phyloP scores from a whole-genome alignment of 2,113 vertebrate species.

The Anguilla rostrata region DNA sequence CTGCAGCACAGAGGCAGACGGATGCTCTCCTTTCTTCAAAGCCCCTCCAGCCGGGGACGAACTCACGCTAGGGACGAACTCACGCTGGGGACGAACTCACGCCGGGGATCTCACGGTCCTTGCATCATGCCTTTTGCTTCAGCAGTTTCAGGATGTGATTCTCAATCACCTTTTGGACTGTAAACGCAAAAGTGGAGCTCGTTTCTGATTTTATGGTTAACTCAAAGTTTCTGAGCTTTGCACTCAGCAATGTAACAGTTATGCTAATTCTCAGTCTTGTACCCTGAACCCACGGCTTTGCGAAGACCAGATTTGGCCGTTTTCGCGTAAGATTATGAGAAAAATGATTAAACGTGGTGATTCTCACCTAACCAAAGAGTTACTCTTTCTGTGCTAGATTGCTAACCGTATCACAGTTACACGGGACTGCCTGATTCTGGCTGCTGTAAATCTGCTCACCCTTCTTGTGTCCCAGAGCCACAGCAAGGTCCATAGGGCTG shows the following conservation, averaged over 20 bases:
- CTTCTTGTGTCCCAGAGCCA: slow-evolving; percentile 89
- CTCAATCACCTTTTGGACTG: slow-evolving; percentile 84
- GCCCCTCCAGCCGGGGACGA: neutral
- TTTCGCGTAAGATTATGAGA: neutral
- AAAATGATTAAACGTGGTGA: neutral
- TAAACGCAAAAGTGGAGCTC: neutral
- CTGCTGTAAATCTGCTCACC: slow-evolving; percentile 29
- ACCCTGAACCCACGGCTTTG: neutral
- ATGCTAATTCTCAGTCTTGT: neutral
- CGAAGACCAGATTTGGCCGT: neutral
- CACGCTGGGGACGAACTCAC: neutral
- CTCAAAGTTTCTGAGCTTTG: neutral
- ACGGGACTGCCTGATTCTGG: neutral
- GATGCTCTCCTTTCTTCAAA: neutral
- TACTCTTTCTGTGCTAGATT: neutral
- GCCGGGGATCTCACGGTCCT: too few species aligned
- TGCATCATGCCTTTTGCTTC: slow-evolving; percentile 41
- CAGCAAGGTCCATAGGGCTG: slow-evolving; percentile 89
- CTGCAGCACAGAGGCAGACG: neutral
- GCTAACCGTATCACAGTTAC: neutral
- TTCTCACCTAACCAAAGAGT: neutral
- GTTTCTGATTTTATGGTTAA: neutral
- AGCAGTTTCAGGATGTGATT: slow-evolving; percentile 79
- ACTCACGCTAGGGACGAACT: neutral
- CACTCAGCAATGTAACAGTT: neutral